These are phyloP conservation scores for Sminthurides aquaticus DNA, from an alignment of 2,888 invertebrate genomes.

Conservation along the genomic window DNA sequence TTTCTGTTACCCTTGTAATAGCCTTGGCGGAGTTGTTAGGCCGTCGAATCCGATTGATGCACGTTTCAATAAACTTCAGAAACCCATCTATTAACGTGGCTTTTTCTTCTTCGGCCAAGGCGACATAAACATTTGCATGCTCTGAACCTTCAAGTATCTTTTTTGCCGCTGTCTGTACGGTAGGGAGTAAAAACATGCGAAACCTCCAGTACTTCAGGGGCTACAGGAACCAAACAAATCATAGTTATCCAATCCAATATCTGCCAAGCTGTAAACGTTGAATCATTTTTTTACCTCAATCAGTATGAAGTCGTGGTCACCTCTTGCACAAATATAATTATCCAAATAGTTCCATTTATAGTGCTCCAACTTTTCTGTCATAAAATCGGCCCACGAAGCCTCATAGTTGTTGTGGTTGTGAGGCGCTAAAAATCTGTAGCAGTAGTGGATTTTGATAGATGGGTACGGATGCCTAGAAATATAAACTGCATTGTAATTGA, in stretches of 20 bases:
- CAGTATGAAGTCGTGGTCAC: constrained; percentile 81
- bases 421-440: constrained; percentile 85
- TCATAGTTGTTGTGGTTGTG: constrained; percentile 80
- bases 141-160: constrained; percentile 61
- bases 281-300: constrained; percentile 56
- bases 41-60: constrained; percentile 81
- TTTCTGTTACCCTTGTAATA: constrained; percentile 46
- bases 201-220: constrained; percentile 84
- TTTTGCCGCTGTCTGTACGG: constrained; percentile 66
- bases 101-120: constrained; percentile 54
- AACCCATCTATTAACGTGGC: constrained; percentile 64
- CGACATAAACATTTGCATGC: constrained; percentile 77
- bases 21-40: constrained; percentile 53
- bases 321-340: constrained; percentile 89
- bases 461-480: constrained; percentile 78
- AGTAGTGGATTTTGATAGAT: constrained; percentile 82
- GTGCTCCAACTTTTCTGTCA: constrained; percentile 87
- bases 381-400: constrained; percentile 88
- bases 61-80: constrained; percentile 72
- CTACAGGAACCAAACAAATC: constrained; percentile 48
- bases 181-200: constrained; percentile 77
- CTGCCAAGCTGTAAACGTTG: not conserved
- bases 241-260: not conserved
- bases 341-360: constrained; percentile 98
- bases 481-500: constrained; percentile 5